Conservation (phyloP, 2,888 invertebrate genomes). For the Metopia argyrocephala region DNA sequence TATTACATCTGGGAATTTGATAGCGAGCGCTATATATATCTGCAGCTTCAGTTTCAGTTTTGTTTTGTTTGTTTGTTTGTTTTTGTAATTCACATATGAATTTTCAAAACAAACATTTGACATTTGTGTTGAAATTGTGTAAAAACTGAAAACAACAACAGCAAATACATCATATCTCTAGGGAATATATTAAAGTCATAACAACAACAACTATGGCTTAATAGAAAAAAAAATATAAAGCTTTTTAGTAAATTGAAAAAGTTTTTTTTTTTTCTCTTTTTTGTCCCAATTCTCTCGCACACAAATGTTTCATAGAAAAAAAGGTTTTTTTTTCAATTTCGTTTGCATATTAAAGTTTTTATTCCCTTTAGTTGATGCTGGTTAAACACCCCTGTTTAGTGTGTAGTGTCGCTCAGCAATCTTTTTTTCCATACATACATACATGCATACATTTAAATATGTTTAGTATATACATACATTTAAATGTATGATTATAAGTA, state of each 20-base stretch:
- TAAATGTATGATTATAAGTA: too few relatives aligned
- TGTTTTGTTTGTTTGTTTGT: not conserved
- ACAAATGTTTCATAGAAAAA: not conserved
- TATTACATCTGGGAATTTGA: not conserved
- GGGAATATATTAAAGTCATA: conserved; percentile 61
- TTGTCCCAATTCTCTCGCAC: not conserved
- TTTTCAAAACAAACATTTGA: conserved; percentile 47
- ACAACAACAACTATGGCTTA: not conserved
- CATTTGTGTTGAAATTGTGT: conserved; percentile 52
- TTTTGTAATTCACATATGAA: conserved; percentile 28
- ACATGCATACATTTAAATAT: too few relatives aligned
- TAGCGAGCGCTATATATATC: not conserved
- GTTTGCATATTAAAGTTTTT: not conserved
- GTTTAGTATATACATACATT: too few relatives aligned
- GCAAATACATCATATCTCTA: conserved; percentile 50
- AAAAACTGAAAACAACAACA: not conserved
- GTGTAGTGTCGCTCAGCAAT: too few relatives aligned
- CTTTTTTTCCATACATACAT: too few relatives aligned
- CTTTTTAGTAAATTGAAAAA: conserved; percentile 73
- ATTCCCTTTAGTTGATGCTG: not conserved
- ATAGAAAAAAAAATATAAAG: conserved; percentile 31
- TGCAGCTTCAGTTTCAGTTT: not conserved
- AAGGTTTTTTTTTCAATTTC: not conserved
- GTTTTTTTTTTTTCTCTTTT: conserved; percentile 68
- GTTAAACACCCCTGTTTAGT: not conserved